Conservation (phyloP, 2,113 vertebrate genomes). For the Cyprinodon tularosa region DNA sequence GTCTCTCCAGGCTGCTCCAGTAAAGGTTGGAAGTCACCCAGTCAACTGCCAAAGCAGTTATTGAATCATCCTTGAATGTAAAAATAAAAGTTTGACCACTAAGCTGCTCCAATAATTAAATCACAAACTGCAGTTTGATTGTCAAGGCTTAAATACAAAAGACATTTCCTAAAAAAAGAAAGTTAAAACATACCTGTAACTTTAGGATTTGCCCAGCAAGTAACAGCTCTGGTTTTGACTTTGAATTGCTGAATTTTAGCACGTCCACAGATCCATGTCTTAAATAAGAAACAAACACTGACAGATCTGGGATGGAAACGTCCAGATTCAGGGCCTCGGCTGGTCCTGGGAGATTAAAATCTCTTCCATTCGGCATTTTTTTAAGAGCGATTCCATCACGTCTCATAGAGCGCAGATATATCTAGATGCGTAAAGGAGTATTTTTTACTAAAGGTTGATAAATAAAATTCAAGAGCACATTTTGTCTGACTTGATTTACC, state of each 20-base stretch:
- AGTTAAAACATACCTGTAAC: constrained; percentile 49
- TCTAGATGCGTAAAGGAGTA: constrained; percentile 66
- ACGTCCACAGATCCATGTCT: constrained; percentile 74
- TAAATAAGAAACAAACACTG: constrained; percentile 82
- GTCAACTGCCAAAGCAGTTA: constrained; percentile 86
- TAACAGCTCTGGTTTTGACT: constrained; percentile 56
- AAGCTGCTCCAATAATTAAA: too few species aligned
- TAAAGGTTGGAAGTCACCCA: constrained; percentile 90
- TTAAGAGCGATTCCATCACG: constrained; percentile 53
- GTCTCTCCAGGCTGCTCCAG: constrained; percentile 81
- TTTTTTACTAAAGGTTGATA: neutral
- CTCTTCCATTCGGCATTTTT: constrained; percentile 69
- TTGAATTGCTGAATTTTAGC: constrained; percentile 75
- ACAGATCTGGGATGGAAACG: constrained; percentile 70
- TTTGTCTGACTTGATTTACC: constrained; percentile 66
- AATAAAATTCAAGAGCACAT: neutral
- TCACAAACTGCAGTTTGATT: neutral
- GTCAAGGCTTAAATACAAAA: neutral
- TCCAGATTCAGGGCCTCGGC: constrained; percentile 77
- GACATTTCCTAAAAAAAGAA: neutral
- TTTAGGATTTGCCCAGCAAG: constrained; percentile 73
- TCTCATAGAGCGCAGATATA: constrained; percentile 81
- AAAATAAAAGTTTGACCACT: neutral
- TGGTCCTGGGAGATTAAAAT: constrained; percentile 75
- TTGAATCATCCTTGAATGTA: constrained; percentile 57